A percentile compares a stretch with the other conserved stretches of the same genome.
Evolutionary conservation across 2,888 invertebrate species (phyloP).

Genomic region (Ectemnius cavifrons): DNA sequence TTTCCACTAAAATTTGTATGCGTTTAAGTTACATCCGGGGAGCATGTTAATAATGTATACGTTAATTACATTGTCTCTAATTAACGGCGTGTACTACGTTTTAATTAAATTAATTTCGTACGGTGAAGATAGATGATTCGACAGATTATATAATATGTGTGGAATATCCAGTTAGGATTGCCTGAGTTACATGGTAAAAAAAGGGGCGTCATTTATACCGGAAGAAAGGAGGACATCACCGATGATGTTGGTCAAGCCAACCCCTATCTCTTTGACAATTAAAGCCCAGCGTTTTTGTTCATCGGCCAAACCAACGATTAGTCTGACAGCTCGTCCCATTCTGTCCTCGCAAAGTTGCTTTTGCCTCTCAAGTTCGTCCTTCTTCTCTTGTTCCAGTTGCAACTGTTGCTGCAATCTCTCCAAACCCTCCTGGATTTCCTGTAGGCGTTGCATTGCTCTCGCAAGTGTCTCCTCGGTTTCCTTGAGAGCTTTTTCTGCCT

Average conservation of each 20-base stretch:
- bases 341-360: slow-evolving; percentile 88
- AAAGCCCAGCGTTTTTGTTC: slow-evolving; percentile 87
- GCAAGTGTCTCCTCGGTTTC: slow-evolving; percentile 84
- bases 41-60: too few relatives aligned
- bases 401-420: slow-evolving; percentile 86
- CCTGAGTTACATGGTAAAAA: not conserved
- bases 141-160: too few relatives aligned
- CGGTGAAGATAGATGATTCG: too few relatives aligned
- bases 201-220: not conserved
- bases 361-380: slow-evolving; percentile 85
- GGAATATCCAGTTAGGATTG: too few relatives aligned
- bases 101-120: too few relatives aligned
- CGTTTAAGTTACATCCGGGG: too few relatives aligned
- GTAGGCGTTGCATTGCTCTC: slow-evolving; percentile 88
- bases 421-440: slow-evolving; percentile 87
- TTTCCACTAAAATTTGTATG: too few relatives aligned
- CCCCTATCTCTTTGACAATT: slow-evolving; percentile 81
- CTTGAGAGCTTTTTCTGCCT: slow-evolving; percentile 85
- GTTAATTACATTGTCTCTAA: too few relatives aligned
- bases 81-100: too few relatives aligned
- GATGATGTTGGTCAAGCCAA: slow-evolving; percentile 79
- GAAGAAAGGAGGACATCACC: slow-evolving; percentile 84
- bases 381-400: slow-evolving; percentile 85
- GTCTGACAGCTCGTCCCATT: slow-evolving; percentile 87
- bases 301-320: slow-evolving; percentile 83